phyloP scores from a whole-genome alignment of 2,113 vertebrate species.

The Diphyllodes magnificus region DNA sequence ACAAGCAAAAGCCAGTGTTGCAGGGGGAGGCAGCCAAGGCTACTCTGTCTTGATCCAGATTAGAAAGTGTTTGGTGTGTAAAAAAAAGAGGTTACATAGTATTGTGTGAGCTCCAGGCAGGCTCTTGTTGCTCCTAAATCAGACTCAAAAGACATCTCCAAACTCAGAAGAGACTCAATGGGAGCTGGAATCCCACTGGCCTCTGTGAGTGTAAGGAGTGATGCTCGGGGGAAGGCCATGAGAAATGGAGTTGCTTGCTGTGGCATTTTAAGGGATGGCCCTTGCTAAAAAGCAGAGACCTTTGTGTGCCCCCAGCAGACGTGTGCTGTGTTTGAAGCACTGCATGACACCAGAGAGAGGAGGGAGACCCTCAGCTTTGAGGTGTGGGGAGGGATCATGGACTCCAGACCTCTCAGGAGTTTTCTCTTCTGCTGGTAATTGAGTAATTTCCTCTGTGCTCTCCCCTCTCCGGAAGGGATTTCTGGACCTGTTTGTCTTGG shows the following conservation, averaged over 20 bases:
- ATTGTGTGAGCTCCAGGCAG: not conserved
- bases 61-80: not conserved
- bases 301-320: not conserved
- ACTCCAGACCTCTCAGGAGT: not conserved
- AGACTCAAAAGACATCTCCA: not conserved
- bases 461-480: slow-evolving; percentile 41
- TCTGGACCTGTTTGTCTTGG: slow-evolving; percentile 63
- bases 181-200: not conserved
- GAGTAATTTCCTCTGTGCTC: slow-evolving; percentile 46
- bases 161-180: not conserved
- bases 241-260: not conserved
- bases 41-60: not conserved
- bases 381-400: not conserved
- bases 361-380: not conserved
- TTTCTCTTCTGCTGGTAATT: slow-evolving; percentile 27
- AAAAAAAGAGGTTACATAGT: not conserved
- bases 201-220: not conserved
- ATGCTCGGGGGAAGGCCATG: not conserved
- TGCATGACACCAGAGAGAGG: not conserved
- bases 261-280: not conserved
- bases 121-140: not conserved
- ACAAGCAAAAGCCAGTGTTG: not conserved
- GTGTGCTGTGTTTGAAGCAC: not conserved
- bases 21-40: not conserved
- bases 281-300: not conserved